Percentiles rank a stretch among this genome's conserved stretches.
phyloP scores from a whole-genome alignment of 2,888 invertebrate genomes.

The Terebella lapidaria region DNA sequence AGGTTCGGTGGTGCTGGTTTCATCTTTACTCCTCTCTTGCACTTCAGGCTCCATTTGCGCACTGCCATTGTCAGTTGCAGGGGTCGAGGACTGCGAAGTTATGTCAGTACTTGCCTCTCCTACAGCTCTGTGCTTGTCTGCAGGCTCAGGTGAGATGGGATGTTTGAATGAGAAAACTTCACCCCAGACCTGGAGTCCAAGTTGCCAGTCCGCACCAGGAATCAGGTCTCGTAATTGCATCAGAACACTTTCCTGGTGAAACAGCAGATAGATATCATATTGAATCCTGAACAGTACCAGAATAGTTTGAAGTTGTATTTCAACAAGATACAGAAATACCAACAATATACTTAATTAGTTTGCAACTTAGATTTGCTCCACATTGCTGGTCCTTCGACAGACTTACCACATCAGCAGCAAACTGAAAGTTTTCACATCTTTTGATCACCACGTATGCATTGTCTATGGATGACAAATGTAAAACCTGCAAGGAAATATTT shows the following conservation, averaged over 20 bases:
- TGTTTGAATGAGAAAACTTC: constrained; percentile 36
- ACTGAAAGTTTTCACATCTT: constrained; percentile 31
- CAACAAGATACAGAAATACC: background rate
- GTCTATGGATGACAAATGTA: constrained; percentile 46
- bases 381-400: background rate
- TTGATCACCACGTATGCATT: constrained; percentile 48
- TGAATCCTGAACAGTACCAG: constrained; percentile 2
- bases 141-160: constrained; percentile 31
- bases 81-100: background rate
- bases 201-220: constrained; percentile 44
- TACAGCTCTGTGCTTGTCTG: background rate
- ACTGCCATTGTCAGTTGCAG: background rate
- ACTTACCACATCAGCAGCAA: constrained; percentile 38
- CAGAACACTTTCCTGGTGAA: constrained; percentile 43
- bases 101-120: background rate
- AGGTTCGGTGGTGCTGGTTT: background rate
- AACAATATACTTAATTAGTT: constrained; percentile 1
- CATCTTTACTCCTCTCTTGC: background rate
- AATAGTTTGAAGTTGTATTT: background rate
- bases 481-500: constrained; percentile 32
- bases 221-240: constrained; percentile 37
- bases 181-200: constrained; percentile 48
- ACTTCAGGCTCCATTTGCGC: background rate
- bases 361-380: background rate
- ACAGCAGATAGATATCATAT: constrained; percentile 1